phyloP scores from a whole-genome alignment of 2,888 invertebrate genomes.

The Lissocephala sabroskyi region DNA sequence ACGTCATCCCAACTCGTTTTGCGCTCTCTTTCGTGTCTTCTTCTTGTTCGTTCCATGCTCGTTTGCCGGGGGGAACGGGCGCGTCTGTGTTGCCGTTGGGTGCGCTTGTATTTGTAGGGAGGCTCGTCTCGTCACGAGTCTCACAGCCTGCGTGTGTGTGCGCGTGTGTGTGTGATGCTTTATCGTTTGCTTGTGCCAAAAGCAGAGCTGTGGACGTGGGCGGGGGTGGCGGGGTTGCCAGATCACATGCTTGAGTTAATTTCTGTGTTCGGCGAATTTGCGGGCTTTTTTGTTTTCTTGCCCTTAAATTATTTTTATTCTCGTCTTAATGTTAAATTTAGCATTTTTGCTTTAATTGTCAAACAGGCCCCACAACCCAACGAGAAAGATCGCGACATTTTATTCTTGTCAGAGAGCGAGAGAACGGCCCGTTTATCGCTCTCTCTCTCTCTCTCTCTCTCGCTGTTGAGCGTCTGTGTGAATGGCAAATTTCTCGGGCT shows the following conservation, averaged over 20 bases:
- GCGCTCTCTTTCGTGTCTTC: constrained; percentile 1
- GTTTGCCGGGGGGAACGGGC: constrained; percentile 36
- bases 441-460: too few relatives aligned
- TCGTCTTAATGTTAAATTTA: constrained; percentile 39
- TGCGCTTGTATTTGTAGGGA: too few relatives aligned
- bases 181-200: constrained; percentile 31
- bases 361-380: too few relatives aligned
- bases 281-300: constrained; percentile 19
- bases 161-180: background rate
- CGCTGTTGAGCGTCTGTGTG: too few relatives aligned
- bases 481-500: too few relatives aligned
- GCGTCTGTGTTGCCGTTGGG: background rate
- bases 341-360: constrained; percentile 23
- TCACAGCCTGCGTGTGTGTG: background rate
- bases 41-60: constrained; percentile 51
- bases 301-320: constrained; percentile 15
- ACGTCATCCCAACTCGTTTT: too few relatives aligned
- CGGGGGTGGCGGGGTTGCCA: too few relatives aligned
- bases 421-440: too few relatives aligned
- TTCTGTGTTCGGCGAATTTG: constrained; percentile 9
- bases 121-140: constrained; percentile 2
- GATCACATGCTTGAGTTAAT: constrained; percentile 54
- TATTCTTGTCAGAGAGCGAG: constrained; percentile 4
- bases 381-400: too few relatives aligned
- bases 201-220: too few relatives aligned